phyloP scores from a whole-genome alignment of 2,888 invertebrate species.

The Fragum sueziense region DNA sequence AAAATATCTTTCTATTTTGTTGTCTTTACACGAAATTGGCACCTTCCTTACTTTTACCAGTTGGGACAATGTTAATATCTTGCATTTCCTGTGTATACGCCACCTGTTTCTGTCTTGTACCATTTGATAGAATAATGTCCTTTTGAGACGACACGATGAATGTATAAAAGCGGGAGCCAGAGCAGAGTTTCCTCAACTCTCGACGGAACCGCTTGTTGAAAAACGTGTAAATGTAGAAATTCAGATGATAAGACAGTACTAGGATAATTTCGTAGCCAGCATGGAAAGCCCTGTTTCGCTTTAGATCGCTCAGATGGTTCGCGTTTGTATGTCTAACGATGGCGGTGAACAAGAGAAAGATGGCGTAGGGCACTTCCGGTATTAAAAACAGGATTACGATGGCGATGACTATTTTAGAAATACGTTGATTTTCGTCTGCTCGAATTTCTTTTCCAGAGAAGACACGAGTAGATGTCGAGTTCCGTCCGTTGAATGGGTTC shows the following conservation, averaged over 20 bases:
- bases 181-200: background rate
- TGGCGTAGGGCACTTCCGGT: conserved; percentile 40
- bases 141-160: too few species aligned
- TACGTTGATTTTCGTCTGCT: conserved; percentile 22
- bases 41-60: too few species aligned
- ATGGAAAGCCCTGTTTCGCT: conserved; percentile 30
- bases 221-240: conserved; percentile 51
- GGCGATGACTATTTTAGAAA: conserved; percentile 28
- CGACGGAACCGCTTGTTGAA: conserved; percentile 33
- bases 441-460: background rate
- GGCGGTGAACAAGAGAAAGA: conserved; percentile 26
- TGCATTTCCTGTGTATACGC: too few species aligned
- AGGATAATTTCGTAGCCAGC: conserved; percentile 40
- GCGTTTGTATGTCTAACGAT: conserved; percentile 14
- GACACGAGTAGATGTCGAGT: background rate
- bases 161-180: background rate
- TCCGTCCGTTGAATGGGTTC: background rate
- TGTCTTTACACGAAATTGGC: too few species aligned
- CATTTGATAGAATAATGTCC: too few species aligned
- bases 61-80: too few species aligned
- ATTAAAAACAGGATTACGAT: conserved; percentile 38
- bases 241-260: conserved; percentile 45
- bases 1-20: too few species aligned
- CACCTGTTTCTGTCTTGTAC: too few species aligned
- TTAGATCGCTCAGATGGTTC: background rate